phyloP scores from a whole-genome alignment of 2,113 vertebrate genomes.

The Egretta garzetta region DNA sequence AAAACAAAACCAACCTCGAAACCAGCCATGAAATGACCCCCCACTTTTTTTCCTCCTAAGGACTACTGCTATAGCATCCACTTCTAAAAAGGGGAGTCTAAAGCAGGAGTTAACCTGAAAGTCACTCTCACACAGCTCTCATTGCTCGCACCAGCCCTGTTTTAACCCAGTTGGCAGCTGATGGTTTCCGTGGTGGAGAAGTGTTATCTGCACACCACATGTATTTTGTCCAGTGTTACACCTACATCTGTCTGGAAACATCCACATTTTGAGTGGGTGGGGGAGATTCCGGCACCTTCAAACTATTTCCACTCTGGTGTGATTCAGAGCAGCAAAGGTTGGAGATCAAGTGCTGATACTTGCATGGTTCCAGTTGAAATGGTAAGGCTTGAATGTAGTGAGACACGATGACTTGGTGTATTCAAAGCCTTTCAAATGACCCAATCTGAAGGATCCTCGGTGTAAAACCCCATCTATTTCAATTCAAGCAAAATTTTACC shows the following conservation, averaged over 20 bases:
- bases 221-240: neutral
- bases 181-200: neutral
- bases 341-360: neutral
- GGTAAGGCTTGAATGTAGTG: neutral
- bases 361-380: neutral
- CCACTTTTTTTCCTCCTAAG: neutral
- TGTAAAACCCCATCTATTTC: neutral
- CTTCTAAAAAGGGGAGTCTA: neutral
- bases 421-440: neutral
- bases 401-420: accelerated
- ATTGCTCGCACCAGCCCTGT: neutral
- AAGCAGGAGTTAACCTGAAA: neutral
- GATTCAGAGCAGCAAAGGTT: neutral
- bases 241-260: neutral
- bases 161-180: neutral
- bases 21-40: too few species aligned
- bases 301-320: neutral
- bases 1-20: neutral
- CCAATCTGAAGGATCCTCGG: neutral
- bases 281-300: neutral
- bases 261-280: neutral
- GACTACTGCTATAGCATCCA: neutral
- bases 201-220: neutral
- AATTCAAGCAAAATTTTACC: neutral
- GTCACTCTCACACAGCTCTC: accelerated